Conservation (phyloP, 2,888 invertebrate genomes). For the Chrysina gloriosa region DNA sequence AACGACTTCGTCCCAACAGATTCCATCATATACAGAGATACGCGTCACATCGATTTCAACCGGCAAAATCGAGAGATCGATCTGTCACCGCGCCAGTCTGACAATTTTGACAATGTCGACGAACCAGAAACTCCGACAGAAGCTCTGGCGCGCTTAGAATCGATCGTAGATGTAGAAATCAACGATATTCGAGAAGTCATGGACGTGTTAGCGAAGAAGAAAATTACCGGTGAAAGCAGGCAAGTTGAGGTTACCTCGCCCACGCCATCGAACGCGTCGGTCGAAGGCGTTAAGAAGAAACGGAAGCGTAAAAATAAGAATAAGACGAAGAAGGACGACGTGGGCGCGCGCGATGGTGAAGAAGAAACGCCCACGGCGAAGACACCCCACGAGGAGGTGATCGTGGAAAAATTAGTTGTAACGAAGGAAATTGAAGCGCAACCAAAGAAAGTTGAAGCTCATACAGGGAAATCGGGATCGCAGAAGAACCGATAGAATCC, state of each 20-base stretch:
- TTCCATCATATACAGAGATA: not conserved
- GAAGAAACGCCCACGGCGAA: not conserved
- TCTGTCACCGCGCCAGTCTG: conserved; percentile 1
- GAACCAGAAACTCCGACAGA: conserved; percentile 49
- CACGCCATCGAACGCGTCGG: conserved; percentile 35
- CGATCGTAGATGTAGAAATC: conserved; percentile 63
- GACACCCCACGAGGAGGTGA: not conserved
- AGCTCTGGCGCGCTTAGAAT: conserved; percentile 56
- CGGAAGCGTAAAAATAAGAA: conserved; percentile 35
- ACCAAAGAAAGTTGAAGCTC: not conserved
- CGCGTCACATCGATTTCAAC: not conserved
- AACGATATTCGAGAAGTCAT: conserved; percentile 61
- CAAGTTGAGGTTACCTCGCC: conserved; percentile 32
- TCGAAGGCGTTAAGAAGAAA: conserved; percentile 29
- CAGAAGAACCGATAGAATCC: not conserved
- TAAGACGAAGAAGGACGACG: conserved; percentile 19
- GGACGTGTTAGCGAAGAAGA: conserved; percentile 55
- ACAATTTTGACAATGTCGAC: conserved; percentile 45
- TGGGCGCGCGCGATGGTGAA: not conserved
- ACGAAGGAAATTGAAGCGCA: conserved; percentile 4
- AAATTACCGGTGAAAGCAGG: conserved; percentile 24
- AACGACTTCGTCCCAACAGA: conserved; percentile 23
- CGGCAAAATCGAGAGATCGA: conserved; percentile 28
- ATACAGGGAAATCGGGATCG: not conserved
- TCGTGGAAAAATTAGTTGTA: conserved; percentile 16